Conservation (phyloP, 2,888 invertebrate species). For the Conistra vaccinii region DNA sequence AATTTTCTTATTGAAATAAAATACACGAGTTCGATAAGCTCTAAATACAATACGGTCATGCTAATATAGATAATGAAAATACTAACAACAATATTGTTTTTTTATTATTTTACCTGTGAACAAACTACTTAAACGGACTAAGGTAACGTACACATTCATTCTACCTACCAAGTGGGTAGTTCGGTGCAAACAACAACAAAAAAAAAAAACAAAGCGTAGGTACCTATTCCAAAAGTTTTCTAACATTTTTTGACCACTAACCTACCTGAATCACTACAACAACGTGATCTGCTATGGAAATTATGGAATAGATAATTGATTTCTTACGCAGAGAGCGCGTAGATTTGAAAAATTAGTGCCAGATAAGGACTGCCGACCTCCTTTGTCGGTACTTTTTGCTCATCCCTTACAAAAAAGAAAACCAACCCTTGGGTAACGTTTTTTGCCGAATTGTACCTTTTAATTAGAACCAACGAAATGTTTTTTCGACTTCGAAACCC, state of each 20-base stretch:
- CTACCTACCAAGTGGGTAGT: conserved; percentile 20
- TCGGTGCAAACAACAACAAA: not conserved
- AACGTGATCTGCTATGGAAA: conserved; percentile 61
- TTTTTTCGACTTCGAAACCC: conserved; percentile 65
- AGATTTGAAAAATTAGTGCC: conserved; percentile 80
- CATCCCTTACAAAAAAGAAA: conserved; percentile 80
- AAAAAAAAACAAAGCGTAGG: conserved; percentile 33
- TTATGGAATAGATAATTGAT: conserved; percentile 74
- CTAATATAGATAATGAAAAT: conserved; percentile 8
- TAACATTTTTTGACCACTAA: conserved; percentile 31
- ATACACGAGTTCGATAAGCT: conserved; percentile 1
- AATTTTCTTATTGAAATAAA: not conserved
- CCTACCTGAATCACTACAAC: conserved; percentile 62
- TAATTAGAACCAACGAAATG: conserved; percentile 82
- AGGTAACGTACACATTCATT: conserved; percentile 27
- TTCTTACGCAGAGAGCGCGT: conserved; percentile 75
- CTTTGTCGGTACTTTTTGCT: conserved; percentile 88
- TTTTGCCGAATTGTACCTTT: conserved; percentile 85
- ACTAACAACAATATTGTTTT: conserved; percentile 13
- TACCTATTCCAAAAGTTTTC: conserved; percentile 37
- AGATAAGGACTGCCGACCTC: conserved; percentile 77
- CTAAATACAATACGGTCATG: conserved; percentile 22
- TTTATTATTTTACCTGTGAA: conserved; percentile 19
- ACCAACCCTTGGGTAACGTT: conserved; percentile 81
- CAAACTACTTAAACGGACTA: conserved; percentile 35